Evolutionary conservation across 2,113 vertebrate species (phyloP), one percentile per base, ranked within the genome.

Genomic region (Rhabdomys dilectus): DNA sequence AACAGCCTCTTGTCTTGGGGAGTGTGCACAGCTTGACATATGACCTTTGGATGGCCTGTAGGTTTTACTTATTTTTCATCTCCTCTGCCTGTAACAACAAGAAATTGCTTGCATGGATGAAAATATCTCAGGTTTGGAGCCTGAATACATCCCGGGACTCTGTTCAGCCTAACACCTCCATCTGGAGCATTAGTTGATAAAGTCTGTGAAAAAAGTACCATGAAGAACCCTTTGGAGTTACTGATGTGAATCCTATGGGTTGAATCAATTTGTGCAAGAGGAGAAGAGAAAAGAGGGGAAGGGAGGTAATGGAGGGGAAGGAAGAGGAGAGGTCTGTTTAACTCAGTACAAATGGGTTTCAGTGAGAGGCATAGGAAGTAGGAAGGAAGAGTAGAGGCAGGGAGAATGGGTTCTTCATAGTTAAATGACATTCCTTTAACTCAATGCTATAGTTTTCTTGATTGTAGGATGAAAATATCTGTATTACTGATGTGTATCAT

Each of bases 1-100:
- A 66, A 95, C 45, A 29, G 45, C 8, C 34, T 76, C 39, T n/a
- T 87, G 62, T 75, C 93, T 75, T 78, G 62, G 82, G 60, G 56
- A 78, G 19, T 80, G 21, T 93, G 58, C 58, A 70, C 19, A 96
- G 36, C 39, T 77, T 96, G 56, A 96, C 88, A 75, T 36, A 31
- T 34, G 68, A 93, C 53, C 45, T 72, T 62, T 39, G 3, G 72
- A 88, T 15, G 21, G 5, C 19, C 58, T 39, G 39, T 75, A 91
- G 21, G 45, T 84, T 94, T 39, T 84, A 19, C 45, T 88, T 85
- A 88, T 70, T 58, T 64, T 75, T 42, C 21, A n/a, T 66, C 89
- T 86, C 10, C 24, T 66, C 13, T 86, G 36, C 12, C 42, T 58
- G 6, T 58, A 58, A 75, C 15, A 60, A 84, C 53, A 94, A 78